phyloP scores from a whole-genome alignment of 2,113 vertebrate genomes.

The Sceloporus tristichus region DNA sequence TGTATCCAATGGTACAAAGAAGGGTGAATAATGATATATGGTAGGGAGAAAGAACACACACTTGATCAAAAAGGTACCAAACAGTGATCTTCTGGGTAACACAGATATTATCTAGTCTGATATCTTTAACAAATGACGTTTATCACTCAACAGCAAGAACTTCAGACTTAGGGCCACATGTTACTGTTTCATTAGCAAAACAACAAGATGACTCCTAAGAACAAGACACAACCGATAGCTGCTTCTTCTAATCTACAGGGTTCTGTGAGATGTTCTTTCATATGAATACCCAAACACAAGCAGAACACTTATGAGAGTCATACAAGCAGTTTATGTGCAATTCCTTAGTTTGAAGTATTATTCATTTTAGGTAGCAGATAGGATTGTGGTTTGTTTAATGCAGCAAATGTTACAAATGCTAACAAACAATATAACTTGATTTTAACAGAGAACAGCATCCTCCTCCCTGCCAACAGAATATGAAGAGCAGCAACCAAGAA shows the following conservation, averaged over 20 bases:
- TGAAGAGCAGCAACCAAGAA: not conserved
- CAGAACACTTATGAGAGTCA: not conserved
- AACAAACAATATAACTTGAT: not conserved
- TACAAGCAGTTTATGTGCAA: conserved; percentile 5
- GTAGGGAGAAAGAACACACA: not conserved
- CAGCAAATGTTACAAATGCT: not conserved
- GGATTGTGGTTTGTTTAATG: not conserved
- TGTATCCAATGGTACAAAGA: not conserved
- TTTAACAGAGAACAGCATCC: not conserved
- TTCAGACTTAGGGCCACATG: conserved; percentile 31
- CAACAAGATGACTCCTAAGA: not conserved
- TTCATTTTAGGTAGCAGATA: not conserved
- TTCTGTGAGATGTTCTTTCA: conserved; percentile 51
- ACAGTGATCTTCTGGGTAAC: not conserved
- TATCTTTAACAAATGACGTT: not conserved
- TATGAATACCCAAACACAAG: conserved; percentile 4
- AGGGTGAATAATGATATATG: not conserved
- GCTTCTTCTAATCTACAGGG: not conserved
- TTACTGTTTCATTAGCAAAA: not conserved
- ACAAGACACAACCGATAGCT: conserved; percentile 27
- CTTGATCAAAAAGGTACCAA: not conserved
- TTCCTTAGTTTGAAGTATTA: not conserved
- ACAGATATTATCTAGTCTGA: not conserved
- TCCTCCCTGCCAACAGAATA: not conserved
- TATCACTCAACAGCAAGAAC: conserved; percentile 38